Evolutionary conservation across 2,797 vertebrate genomes (phyloP).

Genomic region (Synanceia verrucosa): DNA sequence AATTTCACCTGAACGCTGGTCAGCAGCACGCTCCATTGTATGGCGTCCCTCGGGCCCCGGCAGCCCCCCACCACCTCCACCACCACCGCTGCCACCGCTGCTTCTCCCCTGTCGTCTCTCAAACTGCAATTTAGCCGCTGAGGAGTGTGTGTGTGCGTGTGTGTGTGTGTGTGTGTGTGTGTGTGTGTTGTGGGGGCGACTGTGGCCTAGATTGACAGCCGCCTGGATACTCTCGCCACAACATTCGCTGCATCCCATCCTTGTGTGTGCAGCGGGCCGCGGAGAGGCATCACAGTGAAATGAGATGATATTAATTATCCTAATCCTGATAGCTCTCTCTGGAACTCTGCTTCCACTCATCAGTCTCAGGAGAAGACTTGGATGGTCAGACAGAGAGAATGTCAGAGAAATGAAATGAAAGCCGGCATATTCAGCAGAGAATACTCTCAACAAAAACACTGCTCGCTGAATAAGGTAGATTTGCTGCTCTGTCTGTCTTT

Average conservation of each 20-base stretch:
- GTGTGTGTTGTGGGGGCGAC: slow-evolving; percentile 27
- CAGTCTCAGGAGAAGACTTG: slow-evolving; percentile 79
- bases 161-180: slow-evolving; percentile 17
- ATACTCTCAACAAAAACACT: slow-evolving; percentile 64
- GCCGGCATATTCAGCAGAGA: slow-evolving; percentile 73
- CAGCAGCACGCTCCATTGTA: slow-evolving; percentile 92
- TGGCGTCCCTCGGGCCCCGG: slow-evolving; percentile 88
- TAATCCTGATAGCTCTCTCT: slow-evolving; percentile 83
- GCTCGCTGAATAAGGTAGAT: slow-evolving; percentile 57
- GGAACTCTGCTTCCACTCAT: slow-evolving; percentile 73
- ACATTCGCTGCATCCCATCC: slow-evolving; percentile 78
- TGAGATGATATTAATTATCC: slow-evolving; percentile 85
- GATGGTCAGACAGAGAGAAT: slow-evolving; percentile 79
- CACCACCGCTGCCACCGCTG: slow-evolving; percentile 64
- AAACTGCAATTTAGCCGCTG: slow-evolving; percentile 95
- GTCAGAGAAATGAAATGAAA: slow-evolving; percentile 77
- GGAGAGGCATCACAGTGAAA: slow-evolving; percentile 78
- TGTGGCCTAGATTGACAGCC: slow-evolving; percentile 83
- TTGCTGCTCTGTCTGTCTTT: slow-evolving; percentile 50
- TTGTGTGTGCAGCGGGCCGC: slow-evolving; percentile 78
- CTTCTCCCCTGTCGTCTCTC: slow-evolving; percentile 90
- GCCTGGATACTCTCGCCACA: slow-evolving; percentile 86
- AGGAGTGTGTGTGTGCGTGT: slow-evolving; percentile 66
- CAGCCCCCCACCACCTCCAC: slow-evolving; percentile 40
- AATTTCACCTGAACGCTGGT: slow-evolving; percentile 99